phyloP scores from a whole-genome alignment of 2,797 vertebrate genomes.

The Peromyscus eremicus region DNA sequence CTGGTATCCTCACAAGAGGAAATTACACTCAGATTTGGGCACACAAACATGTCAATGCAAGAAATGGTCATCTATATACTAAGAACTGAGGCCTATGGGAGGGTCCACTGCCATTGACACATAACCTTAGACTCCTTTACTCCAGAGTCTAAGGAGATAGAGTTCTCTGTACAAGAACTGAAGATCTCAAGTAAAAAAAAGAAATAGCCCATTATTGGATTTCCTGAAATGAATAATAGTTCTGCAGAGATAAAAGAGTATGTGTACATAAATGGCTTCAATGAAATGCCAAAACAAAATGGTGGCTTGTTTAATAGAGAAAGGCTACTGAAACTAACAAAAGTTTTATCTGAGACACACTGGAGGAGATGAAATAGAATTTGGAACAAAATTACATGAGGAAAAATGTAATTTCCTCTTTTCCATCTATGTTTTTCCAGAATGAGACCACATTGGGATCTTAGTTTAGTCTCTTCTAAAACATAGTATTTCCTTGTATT shows the following conservation, averaged over 20 bases:
- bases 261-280: not conserved
- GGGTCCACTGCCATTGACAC: rapidly evolving
- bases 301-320: too few relatives aligned
- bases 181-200: not conserved
- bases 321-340: too few relatives aligned
- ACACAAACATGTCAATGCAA: not conserved
- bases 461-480: too few relatives aligned
- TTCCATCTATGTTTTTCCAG: too few relatives aligned
- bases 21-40: not conserved
- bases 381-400: too few relatives aligned
- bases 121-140: not conserved
- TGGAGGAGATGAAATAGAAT: too few relatives aligned
- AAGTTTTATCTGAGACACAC: too few relatives aligned
- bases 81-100: not conserved
- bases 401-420: too few relatives aligned
- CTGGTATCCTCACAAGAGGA: not conserved
- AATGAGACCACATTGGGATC: too few relatives aligned
- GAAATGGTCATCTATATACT: not conserved
- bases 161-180: not conserved
- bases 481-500: too few relatives aligned
- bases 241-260: not conserved
- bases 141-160: not conserved
- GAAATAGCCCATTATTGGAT: not conserved
- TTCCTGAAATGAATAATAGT: not conserved
- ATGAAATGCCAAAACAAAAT: not conserved